These are phyloP conservation scores for Valencia hispanica DNA, from an alignment of 2,797 vertebrate species.

Conservation along the genomic window DNA sequence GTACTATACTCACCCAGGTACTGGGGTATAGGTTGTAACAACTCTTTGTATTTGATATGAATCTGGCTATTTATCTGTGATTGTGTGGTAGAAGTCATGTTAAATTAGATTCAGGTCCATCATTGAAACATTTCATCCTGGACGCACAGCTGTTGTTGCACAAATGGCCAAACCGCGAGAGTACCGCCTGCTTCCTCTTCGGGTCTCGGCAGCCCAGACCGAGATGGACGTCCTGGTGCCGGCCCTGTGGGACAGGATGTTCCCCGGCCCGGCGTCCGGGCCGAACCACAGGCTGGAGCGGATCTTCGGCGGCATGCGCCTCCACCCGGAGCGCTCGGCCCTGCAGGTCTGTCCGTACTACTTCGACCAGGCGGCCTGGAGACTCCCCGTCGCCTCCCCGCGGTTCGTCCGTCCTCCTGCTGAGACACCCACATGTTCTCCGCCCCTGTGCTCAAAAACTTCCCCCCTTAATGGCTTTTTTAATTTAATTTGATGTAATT, in stretches of 20 bases:
- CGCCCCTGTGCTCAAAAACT: not conserved
- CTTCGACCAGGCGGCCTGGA: conserved; percentile 56
- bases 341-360: conserved; percentile 46
- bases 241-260: conserved; percentile 32
- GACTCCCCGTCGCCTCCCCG: not conserved
- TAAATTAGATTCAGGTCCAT: no score
- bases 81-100: no score
- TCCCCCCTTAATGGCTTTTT: conserved; percentile 44
- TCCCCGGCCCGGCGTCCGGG: conserved; percentile 8
- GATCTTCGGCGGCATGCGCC: conserved; percentile 25
- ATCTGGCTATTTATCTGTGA: no score
- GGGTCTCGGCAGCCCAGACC: conserved; percentile 3
- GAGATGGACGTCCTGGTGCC: conserved; percentile 37
- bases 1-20: no score
- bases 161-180: conserved; percentile 18
- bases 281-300: conserved; percentile 30
- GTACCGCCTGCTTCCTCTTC: conserved; percentile 34
- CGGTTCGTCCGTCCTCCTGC: conserved; percentile 10
- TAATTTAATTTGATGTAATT: no score
- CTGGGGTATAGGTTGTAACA: no score
- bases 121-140: no score
- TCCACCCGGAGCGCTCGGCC: conserved; percentile 14
- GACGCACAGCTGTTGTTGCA: no score
- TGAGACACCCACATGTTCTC: no score
- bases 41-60: no score